A percentile compares a stretch with the other conserved stretches of the same genome.
Conservation (phyloP, 2,113 vertebrate species). For the Ceyx margarethae region DNA sequence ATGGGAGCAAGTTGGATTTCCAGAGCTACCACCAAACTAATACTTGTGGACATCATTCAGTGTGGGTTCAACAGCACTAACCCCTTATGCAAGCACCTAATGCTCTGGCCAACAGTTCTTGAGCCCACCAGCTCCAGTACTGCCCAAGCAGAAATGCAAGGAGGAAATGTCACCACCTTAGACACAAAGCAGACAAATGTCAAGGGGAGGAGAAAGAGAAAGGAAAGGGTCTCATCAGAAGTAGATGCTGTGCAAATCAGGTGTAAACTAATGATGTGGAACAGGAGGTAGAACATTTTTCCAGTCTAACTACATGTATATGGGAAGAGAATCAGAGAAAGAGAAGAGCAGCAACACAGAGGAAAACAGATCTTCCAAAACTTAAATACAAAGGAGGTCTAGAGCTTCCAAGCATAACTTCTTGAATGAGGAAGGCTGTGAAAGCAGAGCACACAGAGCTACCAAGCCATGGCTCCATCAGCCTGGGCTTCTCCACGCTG, state of each 20-base stretch:
- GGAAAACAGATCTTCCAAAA: neutral
- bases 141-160: neutral
- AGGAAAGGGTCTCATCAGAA: neutral
- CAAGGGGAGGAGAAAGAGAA: neutral
- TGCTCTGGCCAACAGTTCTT: neutral
- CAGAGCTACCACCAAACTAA: slow-evolving; percentile 22
- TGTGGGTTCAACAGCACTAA: neutral
- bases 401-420: neutral
- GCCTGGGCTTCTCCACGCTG: fast-evolving
- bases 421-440: neutral
- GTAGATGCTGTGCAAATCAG: neutral
- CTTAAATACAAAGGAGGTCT: neutral
- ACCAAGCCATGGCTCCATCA: neutral
- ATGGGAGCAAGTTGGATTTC: slow-evolving; percentile 53
- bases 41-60: slow-evolving; percentile 29
- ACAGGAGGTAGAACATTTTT: neutral
- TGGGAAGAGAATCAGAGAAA: slow-evolving; percentile 11
- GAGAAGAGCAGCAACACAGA: neutral
- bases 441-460: neutral
- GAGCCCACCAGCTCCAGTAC: neutral
- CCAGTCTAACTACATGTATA: neutral
- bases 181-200: neutral
- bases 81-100: neutral
- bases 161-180: neutral
- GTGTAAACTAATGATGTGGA: neutral